Conservation (phyloP, 2,797 vertebrate genomes). For the Ptychadena robeensis region DNA sequence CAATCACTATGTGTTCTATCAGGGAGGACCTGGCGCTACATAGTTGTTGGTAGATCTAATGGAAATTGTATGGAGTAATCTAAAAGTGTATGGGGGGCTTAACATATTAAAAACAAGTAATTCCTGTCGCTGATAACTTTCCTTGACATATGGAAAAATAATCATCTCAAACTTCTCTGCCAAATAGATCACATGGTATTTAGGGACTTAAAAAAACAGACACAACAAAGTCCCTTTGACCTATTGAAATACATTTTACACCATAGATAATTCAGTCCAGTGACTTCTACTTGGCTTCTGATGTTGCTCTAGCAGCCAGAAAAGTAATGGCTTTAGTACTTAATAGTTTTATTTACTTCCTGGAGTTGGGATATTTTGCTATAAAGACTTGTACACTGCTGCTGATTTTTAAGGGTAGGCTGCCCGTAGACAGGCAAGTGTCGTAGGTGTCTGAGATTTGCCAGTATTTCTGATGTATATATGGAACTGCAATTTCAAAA, state of each 20-base stretch:
- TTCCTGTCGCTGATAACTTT: constrained; percentile 31
- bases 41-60: too few species aligned
- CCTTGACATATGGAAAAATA: constrained; percentile 25
- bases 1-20: too few species aligned
- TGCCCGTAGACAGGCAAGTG: neutral
- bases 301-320: constrained; percentile 53
- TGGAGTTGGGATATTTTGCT: constrained; percentile 17
- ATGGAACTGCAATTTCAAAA: neutral
- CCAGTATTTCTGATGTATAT: neutral
- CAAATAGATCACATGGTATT: constrained; percentile 33
- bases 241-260: constrained; percentile 58
- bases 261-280: constrained; percentile 42
- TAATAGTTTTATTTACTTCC: constrained; percentile 37
- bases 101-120: constrained; percentile 16
- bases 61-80: too few species aligned
- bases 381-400: neutral
- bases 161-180: constrained; percentile 41
- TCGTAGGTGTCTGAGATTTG: neutral
- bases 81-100: too few species aligned
- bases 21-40: too few species aligned
- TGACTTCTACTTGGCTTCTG: constrained; percentile 57
- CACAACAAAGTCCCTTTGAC: constrained; percentile 51
- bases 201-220: constrained; percentile 30
- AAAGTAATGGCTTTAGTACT: constrained; percentile 42
- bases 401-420: neutral